phyloP scores from a whole-genome alignment of 1,140 invertebrate genomes.

The Neotoxoptera formosana region DNA sequence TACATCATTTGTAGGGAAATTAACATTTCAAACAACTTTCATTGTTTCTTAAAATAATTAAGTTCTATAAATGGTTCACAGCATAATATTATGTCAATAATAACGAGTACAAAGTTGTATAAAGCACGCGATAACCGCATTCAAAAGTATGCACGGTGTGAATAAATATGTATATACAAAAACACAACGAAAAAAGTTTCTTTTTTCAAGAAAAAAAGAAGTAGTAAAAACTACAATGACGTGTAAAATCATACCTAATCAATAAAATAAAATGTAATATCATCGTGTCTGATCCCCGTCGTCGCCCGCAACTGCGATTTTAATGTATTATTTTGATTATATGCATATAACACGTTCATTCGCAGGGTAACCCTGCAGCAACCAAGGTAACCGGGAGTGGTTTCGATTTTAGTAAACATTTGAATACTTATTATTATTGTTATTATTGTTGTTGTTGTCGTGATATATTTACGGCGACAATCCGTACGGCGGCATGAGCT shows the following conservation, averaged over 20 bases:
- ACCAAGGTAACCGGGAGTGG: too few species aligned
- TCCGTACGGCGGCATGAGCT: not conserved
- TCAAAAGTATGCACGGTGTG: not conserved
- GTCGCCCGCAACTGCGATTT: not conserved
- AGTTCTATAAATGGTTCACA: not conserved
- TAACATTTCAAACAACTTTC: not conserved
- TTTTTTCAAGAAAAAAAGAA: not conserved
- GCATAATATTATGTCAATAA: not conserved
- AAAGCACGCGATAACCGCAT: not conserved
- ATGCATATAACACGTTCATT: too few species aligned
- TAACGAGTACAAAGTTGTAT: not conserved
- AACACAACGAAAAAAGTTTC: too few species aligned
- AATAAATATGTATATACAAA: too few species aligned
- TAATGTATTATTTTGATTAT: not conserved
- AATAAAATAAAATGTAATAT: not conserved
- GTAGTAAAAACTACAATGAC: too few species aligned
- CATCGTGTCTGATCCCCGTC: too few species aligned
- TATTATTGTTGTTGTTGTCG: too few species aligned
- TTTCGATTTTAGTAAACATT: not conserved
- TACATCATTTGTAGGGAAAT: not conserved
- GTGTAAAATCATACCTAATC: not conserved
- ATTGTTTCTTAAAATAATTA: not conserved
- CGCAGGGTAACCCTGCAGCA: too few species aligned
- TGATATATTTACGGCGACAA: not conserved
- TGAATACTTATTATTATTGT: not conserved